Evolutionary conservation across 2,888 invertebrate genomes (phyloP), one percentile per base, ranked within the genome.

Genomic region (Punctoribates punctum): DNA sequence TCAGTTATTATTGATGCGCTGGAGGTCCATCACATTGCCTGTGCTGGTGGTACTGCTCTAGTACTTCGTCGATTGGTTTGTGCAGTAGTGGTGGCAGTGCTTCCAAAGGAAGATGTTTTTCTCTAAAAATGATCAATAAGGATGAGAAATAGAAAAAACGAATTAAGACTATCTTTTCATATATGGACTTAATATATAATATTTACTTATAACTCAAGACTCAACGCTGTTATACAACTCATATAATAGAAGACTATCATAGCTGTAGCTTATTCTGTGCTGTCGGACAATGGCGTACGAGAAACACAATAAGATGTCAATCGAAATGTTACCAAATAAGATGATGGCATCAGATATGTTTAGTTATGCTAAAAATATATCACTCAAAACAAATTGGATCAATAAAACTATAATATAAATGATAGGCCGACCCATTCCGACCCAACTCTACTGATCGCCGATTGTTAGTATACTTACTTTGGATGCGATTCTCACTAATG

Each of bases 1-100:
- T 70, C 70, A 70, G 70, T 70, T 70, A 70, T 70, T 70, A 70
- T 70, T 70, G 70, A 70, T 70, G 70, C 70, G 29, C 65, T 65
- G 65, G 65, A 34, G 65, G 65, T 65, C 65, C 65, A 65, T 65
- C 34, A 34, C 65, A 29, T 34, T 65, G 65, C 27, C 65, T n/a
- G 34, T 34, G 8, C 34, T 34, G n/a, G n/a, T n/a, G n/a, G n/a
- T n/a, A 54, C 29, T 34, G 62, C 62, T 62, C 1, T 34, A 62
- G 27, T 62, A 20, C n/a, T 54, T 8, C 5, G 54, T 34, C 34
- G 54, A 54, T 20, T 54, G 20, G 54, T 20, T 11, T 57, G 34
- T 34, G 34, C 34, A 34, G 34, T 34, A 57, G 25, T 57, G 57
- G 6, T 65, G 62, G 17, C 62, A 34, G 34, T 70, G 70, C 38